Evolutionary conservation across 2,797 vertebrate species (phyloP).

Genomic region (Lutjanus campechanus): DNA sequence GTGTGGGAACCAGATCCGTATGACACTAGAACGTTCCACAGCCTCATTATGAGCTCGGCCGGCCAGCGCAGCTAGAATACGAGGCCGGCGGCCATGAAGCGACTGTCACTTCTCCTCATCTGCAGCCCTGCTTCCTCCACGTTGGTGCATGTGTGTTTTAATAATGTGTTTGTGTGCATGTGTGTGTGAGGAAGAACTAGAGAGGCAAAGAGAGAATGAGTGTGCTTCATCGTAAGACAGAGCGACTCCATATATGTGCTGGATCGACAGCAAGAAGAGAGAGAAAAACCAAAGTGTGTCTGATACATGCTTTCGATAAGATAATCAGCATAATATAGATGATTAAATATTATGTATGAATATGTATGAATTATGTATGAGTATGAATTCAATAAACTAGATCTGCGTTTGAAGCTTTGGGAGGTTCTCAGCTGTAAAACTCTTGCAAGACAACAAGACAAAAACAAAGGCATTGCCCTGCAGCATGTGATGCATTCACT

Average conservation of each 20-base stretch:
- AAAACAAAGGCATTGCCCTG: neutral
- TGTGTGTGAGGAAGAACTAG: slow-evolving; percentile 18
- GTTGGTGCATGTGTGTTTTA: slow-evolving; percentile 50
- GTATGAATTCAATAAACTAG: neutral
- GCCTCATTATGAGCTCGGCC: slow-evolving; percentile 65
- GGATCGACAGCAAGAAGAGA: slow-evolving; percentile 31
- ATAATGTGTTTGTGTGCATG: slow-evolving; percentile 20
- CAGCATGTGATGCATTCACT: neutral
- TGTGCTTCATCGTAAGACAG: slow-evolving; percentile 30
- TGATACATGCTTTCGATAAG: too few relatives aligned
- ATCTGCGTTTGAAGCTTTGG: neutral
- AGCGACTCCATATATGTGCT: slow-evolving; percentile 27
- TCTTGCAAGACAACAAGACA: neutral
- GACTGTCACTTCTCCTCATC: slow-evolving; percentile 78
- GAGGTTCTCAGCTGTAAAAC: neutral
- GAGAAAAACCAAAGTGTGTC: neutral
- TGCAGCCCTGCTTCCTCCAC: slow-evolving; percentile 35
- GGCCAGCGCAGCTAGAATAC: slow-evolving; percentile 54
- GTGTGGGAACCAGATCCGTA: slow-evolving; percentile 63
- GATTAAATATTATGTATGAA: neutral
- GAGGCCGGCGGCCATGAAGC: slow-evolving; percentile 72
- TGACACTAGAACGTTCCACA: slow-evolving; percentile 70
- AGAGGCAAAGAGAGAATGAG: slow-evolving; percentile 9
- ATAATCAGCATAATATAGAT: neutral
- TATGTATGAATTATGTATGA: too few relatives aligned